Evolutionary conservation across 2,113 vertebrate genomes (phyloP), one percentile per base, ranked within the genome.

Genomic region (Gavialis gangeticus): DNA sequence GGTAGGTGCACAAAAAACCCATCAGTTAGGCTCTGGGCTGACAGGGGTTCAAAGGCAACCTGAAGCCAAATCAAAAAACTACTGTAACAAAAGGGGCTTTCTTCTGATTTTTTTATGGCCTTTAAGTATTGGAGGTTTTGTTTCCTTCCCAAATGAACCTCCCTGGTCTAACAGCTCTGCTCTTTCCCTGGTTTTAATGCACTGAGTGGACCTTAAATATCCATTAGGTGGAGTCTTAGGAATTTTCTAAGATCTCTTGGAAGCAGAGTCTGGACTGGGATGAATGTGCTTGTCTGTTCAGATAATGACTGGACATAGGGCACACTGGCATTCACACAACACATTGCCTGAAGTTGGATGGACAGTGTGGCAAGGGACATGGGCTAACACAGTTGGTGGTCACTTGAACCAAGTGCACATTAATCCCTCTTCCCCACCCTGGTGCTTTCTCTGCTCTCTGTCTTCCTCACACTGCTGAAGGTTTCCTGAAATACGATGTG

Each of bases 361-460:
- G 90, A 93, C 18, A 19, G 84, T 84, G 16, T 85, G 91, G 90
- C 88, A 89, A 88, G 83, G 84, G 93, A 96, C 92, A 93, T 91
- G 89, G 95, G 91, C 94, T 95, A 95, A 93, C 90, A 77, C 58
- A 91, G 84, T 93, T 73, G 91, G 77, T 94, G 96, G 95, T 90
- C 85, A 91, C 84, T 75, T 82, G 64, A 63, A 79, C 12, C 88
- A 64, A 84, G 82, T 93, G 84, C 67, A 91, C 75, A 85, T 0
- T 1, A 58, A 90, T 95, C 89, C 79, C 91, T 75, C 85, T 89
- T 81, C 71, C 84, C 3, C 79, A 84, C 83, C 46, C 46, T 46
- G 46, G 46, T 84, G 81, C 66, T 80, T 57, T 58, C 73, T 90
- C 1, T 2, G 57, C 88, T 90, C 88, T 67, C 19, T 73, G 75